phyloP scores from a whole-genome alignment of 2,113 vertebrate genomes.

The Petroica traversi region DNA sequence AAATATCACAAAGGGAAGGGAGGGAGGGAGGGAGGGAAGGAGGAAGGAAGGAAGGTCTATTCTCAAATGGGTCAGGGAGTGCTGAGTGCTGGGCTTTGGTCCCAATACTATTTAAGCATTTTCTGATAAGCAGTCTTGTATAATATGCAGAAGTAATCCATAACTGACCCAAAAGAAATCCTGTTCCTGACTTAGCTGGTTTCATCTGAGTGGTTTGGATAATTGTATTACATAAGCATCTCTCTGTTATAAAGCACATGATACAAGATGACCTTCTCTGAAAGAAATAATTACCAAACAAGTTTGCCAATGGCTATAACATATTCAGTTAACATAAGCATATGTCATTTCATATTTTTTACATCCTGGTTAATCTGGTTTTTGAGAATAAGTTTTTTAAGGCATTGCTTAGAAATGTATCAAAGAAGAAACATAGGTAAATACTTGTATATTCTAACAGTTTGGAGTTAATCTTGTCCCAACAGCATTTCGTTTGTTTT shows the following conservation, averaged over 20 bases:
- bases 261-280: not conserved
- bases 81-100: not conserved
- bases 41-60: not conserved
- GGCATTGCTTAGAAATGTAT: not conserved
- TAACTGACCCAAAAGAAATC: constrained; percentile 6
- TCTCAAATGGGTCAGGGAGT: not conserved
- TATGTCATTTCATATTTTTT: not conserved
- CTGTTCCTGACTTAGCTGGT: not conserved
- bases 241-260: not conserved
- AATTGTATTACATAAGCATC: constrained; percentile 17
- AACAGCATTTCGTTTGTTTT: not conserved
- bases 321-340: not conserved
- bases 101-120: not conserved
- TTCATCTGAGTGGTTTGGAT: not conserved
- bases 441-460: not conserved
- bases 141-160: not conserved
- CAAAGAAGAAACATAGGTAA: not conserved
- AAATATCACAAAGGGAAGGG: not conserved
- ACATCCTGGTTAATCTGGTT: not conserved
- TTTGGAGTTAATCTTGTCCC: not conserved
- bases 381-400: not conserved
- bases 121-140: not conserved
- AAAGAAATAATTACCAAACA: not conserved
- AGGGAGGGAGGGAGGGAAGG: not conserved
- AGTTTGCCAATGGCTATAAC: not conserved